These are phyloP conservation scores for Pseudococcus longispinus DNA, from an alignment of 2,888 invertebrate genomes.

Conservation along the genomic window DNA sequence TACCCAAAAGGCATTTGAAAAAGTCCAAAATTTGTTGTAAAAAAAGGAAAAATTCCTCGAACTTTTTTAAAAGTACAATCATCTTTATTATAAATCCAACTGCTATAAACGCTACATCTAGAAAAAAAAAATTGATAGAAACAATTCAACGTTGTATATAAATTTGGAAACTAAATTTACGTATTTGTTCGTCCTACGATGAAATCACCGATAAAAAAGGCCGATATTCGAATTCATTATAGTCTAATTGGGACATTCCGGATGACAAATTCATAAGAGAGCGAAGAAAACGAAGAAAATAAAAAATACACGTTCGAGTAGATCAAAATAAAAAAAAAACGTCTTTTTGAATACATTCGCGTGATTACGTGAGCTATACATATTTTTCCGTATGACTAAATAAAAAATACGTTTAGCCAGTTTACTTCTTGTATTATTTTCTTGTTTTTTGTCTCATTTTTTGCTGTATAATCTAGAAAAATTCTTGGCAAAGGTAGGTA, in stretches of 20 bases:
- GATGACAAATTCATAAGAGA: neutral
- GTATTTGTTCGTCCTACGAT: neutral
- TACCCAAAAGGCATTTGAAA: too few species aligned
- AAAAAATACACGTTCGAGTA: neutral
- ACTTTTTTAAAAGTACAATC: too few species aligned
- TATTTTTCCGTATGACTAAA: neutral
- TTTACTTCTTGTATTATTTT: neutral
- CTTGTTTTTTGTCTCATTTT: neutral
- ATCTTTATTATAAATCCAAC: too few species aligned
- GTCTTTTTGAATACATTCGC: neutral
- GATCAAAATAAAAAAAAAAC: neutral
- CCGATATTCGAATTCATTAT: neutral
- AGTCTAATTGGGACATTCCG: neutral
- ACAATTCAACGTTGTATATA: neutral
- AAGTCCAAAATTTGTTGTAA: too few species aligned
- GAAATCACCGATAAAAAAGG: neutral
- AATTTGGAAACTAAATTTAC: neutral
- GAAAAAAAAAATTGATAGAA: too few species aligned
- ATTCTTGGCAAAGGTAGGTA: conserved; percentile 43
- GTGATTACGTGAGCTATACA: neutral
- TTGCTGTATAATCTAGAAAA: neutral
- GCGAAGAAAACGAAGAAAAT: neutral
- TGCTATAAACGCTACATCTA: too few species aligned
- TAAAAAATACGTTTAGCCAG: conserved; percentile 24
- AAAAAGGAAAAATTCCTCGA: too few species aligned